These are phyloP conservation scores for Alloplasta piceator DNA, from an alignment of 2,888 invertebrate species.

Conservation along the genomic window DNA sequence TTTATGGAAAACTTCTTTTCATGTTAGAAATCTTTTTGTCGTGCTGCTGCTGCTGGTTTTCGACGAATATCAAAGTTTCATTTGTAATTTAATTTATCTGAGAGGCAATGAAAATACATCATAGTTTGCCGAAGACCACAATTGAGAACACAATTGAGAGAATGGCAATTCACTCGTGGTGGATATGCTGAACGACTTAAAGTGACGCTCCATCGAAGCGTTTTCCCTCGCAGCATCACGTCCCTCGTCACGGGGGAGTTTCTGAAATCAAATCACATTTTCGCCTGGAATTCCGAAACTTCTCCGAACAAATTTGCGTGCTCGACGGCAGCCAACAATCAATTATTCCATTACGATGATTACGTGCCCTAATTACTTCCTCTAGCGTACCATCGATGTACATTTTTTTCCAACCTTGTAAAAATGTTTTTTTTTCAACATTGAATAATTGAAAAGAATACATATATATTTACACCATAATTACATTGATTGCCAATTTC, in stretches of 20 bases:
- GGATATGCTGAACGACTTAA: slow-evolving; percentile 17
- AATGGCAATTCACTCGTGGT: slow-evolving; percentile 20
- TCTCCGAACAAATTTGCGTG: background rate
- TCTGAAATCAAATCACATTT: slow-evolving; percentile 48
- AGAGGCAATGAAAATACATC: background rate
- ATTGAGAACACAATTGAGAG: slow-evolving; percentile 13
- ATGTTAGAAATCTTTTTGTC: too few relatives aligned
- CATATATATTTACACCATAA: background rate
- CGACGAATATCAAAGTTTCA: too few relatives aligned
- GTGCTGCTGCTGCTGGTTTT: too few relatives aligned
- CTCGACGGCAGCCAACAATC: slow-evolving; percentile 19
- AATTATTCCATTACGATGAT: slow-evolving; percentile 46
- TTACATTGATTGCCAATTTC: background rate
- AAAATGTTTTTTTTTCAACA: too few relatives aligned
- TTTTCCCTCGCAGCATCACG: background rate
- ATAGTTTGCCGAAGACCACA: background rate
- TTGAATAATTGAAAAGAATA: too few relatives aligned
- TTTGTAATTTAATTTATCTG: background rate
- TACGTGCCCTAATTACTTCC: background rate
- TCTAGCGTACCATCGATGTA: too few relatives aligned
- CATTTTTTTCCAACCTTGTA: too few relatives aligned
- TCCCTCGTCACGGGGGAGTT: slow-evolving; percentile 14
- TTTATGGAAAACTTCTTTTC: too few relatives aligned
- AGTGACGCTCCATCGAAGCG: slow-evolving; percentile 22
- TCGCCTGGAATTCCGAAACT: slow-evolving; percentile 12